Base-by-base conservation (phyloP, 2,113 vertebrate species). In the Ciconia maguari region DNA sequence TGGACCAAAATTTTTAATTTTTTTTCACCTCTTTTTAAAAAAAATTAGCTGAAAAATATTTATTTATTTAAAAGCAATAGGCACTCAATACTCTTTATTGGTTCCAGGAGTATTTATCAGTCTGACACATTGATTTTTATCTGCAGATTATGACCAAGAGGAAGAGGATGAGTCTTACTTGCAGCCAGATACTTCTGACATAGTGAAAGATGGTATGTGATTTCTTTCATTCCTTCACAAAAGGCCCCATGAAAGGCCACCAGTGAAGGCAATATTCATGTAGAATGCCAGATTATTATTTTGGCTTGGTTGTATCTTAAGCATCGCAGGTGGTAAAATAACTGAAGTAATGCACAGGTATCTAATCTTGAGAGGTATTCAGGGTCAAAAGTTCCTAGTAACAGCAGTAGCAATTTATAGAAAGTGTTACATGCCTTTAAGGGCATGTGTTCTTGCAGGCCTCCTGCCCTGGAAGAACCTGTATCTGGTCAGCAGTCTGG, bases 121-220 rank as follows among this genome's bases (percentile, higher is more conserved):
- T 84, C 74, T 96, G 52, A 95, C 44, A 72, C 13, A 15, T 6
- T 58, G 42, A 51, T 87, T 96, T 96, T 92, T 80, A 34, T 90
- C n/a, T 91, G 44, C 96, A 99, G 99, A 99, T 96, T 99, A 97
- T 0, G 97, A 98, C 66, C 98, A 98, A 7, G 98, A 99, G 10
- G 99, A 99, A 16, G 99, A 99, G 6, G 99, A 99, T 0, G 98
- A 98, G 61, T 99, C 99, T 9, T 99, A 99, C 85, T 24, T 99
- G 92, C 98, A 98, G 91, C 99, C 99, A 0, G 99, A 99, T 93
- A 97, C 91, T 72, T 88, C 93, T 1, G 97, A 97, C 21, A 64
- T 96, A 18, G 16, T 64, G 49, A 97, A 88, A 5, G 98, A 98
- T 49, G 98, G 98, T 98, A 97, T 38, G 97, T 48, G 57, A 75